Evolutionary conservation across 1,140 invertebrate species (phyloP).

Genomic region (Atopsyche davidsoni): DNA sequence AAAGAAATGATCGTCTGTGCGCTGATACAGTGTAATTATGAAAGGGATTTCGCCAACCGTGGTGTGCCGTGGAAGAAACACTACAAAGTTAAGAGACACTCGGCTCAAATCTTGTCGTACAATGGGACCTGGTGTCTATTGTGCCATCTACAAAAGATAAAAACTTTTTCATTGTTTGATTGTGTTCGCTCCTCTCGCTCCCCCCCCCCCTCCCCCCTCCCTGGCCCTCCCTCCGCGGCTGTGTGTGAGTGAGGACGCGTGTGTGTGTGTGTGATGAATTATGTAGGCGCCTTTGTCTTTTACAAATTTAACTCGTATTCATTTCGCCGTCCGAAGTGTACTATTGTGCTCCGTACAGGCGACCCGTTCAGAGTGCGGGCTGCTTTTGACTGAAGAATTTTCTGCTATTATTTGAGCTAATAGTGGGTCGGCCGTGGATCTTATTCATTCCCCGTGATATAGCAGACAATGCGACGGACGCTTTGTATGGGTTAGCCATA

Average conservation of each 20-base stretch:
- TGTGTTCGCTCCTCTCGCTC: slow-evolving; percentile 25
- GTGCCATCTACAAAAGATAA: slow-evolving; percentile 32
- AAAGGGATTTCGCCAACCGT: slow-evolving; percentile 25
- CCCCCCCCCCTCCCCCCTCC: slow-evolving; percentile 12
- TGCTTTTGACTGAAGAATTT: neutral
- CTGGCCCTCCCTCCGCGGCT: neutral
- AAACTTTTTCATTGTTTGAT: slow-evolving; percentile 32
- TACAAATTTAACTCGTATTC: slow-evolving; percentile 32
- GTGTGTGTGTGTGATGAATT: slow-evolving; percentile 28
- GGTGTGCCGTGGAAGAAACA: slow-evolving; percentile 25
- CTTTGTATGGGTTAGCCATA: too few relatives aligned
- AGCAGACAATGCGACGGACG: too few relatives aligned
- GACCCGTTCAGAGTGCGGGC: neutral
- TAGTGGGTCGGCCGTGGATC: too few relatives aligned
- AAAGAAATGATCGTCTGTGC: slow-evolving; percentile 11
- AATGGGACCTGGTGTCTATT: slow-evolving; percentile 30
- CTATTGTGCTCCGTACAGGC: slow-evolving; percentile 28
- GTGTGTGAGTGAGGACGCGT: slow-evolving; percentile 15
- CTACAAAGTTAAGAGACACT: slow-evolving; percentile 32
- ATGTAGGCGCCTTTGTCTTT: slow-evolving; percentile 31
- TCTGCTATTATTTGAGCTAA: too few relatives aligned
- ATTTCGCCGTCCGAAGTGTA: slow-evolving; percentile 29
- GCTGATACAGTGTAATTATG: slow-evolving; percentile 29
- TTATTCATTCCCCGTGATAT: too few relatives aligned
- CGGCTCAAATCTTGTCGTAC: slow-evolving; percentile 30